Evolutionary conservation across 2,113 vertebrate species (phyloP), one percentile per base, ranked within the genome.

Genomic region (Oreotrochilus melanogaster): DNA sequence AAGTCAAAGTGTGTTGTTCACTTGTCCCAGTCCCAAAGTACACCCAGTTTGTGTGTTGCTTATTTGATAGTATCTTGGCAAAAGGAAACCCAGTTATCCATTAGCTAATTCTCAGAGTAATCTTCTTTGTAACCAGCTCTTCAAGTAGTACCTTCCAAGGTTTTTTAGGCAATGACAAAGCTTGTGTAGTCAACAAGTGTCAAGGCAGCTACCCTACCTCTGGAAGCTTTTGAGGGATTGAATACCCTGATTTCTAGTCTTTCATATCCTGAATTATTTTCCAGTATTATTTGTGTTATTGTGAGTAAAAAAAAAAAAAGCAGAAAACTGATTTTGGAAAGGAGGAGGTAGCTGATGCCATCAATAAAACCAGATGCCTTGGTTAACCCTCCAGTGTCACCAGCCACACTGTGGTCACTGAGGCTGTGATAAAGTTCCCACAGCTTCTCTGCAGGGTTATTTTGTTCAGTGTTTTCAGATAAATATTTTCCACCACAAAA

Each of bases 281-380:
- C 51, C 27, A 10, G 5, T 64, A 30, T 4, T 23, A 6, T 18
- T n/a, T 57, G 14, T 43, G 11, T 9, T 10, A 5, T 5, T 31
- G 3, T 28, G 18, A n/a, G 48, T 5, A 39, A 39, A 39, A 39
- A 39, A 39, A 14, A 18, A 5, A 28, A 14, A 1, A 8, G 51
- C n/a, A 13, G 7, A 51, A 11, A 6, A 23, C 9, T 27, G 14
- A 14, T 13, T 74, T 64, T 9, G 16, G 50, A 3, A 18, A 57
- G 11, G 5, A 23, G 58, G 75, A 8, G n/a, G 53, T 18, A 30
- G 33, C 3, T 31, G 39, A 31, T 47, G 22, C 28, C 51, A 14
- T 17, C 28, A 5, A 0, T 8, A 13, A 11, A 19, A 3, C 4
- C 1, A 1, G 7, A 23, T 57, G 28, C 35, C 33, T 18, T 54